Conservation (phyloP, 2,888 invertebrate species). For the Saturnia pavonia region DNA sequence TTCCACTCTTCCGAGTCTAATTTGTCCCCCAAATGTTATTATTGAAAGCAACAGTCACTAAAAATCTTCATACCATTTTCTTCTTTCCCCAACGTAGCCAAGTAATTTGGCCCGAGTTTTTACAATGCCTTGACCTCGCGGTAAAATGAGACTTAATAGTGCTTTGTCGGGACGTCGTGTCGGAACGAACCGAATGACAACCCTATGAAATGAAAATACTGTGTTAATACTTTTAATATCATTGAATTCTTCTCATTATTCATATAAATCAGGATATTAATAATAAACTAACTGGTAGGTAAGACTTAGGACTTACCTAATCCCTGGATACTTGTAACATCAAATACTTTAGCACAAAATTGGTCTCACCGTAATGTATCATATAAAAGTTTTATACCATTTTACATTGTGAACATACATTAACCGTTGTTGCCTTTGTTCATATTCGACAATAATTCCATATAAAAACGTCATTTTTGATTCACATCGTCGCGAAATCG, state of each 20-base stretch:
- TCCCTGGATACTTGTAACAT: not conserved
- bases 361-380: not conserved
- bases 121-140: too few relatives aligned
- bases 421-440: not conserved
- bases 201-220: too few relatives aligned
- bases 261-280: not conserved
- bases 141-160: too few relatives aligned
- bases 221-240: not conserved
- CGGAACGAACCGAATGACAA: too few relatives aligned
- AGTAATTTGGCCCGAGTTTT: too few relatives aligned
- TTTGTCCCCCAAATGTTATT: too few relatives aligned
- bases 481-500: not conserved
- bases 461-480: not conserved
- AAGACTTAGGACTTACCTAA: not conserved
- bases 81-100: too few relatives aligned
- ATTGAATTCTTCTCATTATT: not conserved
- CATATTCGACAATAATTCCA: not conserved
- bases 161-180: too few relatives aligned
- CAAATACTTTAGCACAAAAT: not conserved
- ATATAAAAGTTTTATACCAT: not conserved
- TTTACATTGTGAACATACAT: not conserved
- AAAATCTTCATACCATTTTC: too few relatives aligned
- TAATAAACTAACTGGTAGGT: too few relatives aligned
- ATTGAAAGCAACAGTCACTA: too few relatives aligned
- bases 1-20: too few relatives aligned